Conservation (phyloP, 1,140 invertebrate species). For the Adelges cooleyi region DNA sequence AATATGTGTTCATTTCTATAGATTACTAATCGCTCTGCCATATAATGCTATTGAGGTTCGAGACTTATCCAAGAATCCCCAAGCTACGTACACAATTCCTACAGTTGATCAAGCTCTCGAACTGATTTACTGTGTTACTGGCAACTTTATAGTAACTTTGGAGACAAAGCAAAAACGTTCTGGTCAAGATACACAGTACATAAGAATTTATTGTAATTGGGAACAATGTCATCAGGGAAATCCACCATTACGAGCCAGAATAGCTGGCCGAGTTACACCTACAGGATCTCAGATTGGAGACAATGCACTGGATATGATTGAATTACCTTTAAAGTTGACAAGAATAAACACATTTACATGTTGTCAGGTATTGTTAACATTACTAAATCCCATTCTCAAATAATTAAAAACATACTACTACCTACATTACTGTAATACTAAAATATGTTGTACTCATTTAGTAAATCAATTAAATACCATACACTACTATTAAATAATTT, state of each 20-base stretch:
- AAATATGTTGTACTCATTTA: too few relatives aligned
- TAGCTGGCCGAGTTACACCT: slow-evolving; percentile 55
- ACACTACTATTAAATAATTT: too few relatives aligned
- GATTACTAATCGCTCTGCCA: slow-evolving; percentile 43
- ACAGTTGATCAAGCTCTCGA: slow-evolving; percentile 48
- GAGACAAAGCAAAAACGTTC: slow-evolving; percentile 48
- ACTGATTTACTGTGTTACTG: slow-evolving; percentile 34
- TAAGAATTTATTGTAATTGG: slow-evolving; percentile 55
- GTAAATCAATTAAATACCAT: too few relatives aligned
- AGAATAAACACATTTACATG: slow-evolving; percentile 46
- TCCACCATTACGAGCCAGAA: slow-evolving; percentile 54
- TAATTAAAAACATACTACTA: too few relatives aligned
- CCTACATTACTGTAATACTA: too few relatives aligned
- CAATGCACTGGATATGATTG: slow-evolving; percentile 51
- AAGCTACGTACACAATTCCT: slow-evolving; percentile 47
- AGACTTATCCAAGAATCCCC: slow-evolving; percentile 41
- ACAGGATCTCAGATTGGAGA: slow-evolving; percentile 37
- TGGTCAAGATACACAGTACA: slow-evolving; percentile 45
- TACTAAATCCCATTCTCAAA: too few relatives aligned
- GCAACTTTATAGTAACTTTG: slow-evolving; percentile 49
- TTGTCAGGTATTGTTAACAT: slow-evolving; percentile 43
- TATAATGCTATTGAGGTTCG: slow-evolving; percentile 52
- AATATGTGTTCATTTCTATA: slow-evolving; percentile 22
- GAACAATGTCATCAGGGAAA: slow-evolving; percentile 39
- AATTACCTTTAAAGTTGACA: slow-evolving; percentile 46